A percentile compares a stretch with the other conserved stretches of the same genome.
These are phyloP conservation scores for Perca fluviatilis DNA, from an alignment of 2,113 vertebrate genomes.

Conservation along the genomic window DNA sequence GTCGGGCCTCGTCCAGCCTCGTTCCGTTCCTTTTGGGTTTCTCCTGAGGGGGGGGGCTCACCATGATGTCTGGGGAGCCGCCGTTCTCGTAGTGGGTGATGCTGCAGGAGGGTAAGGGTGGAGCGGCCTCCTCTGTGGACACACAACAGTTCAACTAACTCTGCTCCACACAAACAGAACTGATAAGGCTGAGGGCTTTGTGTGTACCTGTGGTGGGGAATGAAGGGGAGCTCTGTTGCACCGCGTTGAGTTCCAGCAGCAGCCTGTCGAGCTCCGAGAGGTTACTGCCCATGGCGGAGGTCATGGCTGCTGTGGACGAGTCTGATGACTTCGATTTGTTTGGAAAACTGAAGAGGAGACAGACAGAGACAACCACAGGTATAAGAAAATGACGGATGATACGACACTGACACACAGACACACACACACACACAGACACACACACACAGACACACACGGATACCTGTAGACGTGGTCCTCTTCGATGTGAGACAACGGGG, in stretches of 20 bases:
- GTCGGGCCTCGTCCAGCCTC: slow-evolving; percentile 89
- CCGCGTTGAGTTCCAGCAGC: slow-evolving; percentile 94
- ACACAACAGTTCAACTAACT: slow-evolving; percentile 13
- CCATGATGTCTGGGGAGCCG: slow-evolving; percentile 81
- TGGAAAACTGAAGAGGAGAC: slow-evolving; percentile 88
- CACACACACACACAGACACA: not conserved
- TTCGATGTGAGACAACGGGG: slow-evolving; percentile 86
- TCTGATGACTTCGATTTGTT: slow-evolving; percentile 96
- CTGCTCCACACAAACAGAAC: not conserved
- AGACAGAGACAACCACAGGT: not conserved
- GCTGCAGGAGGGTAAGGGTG: slow-evolving; percentile 84
- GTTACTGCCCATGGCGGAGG: slow-evolving; percentile 93
- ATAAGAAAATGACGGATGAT: not conserved
- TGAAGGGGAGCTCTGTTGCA: slow-evolving; percentile 90
- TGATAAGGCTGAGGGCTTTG: not conserved
- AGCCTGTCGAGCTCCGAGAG: slow-evolving; percentile 96
- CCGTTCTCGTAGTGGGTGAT: slow-evolving; percentile 91
- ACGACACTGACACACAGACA: not conserved
- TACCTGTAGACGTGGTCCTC: slow-evolving; percentile 99
- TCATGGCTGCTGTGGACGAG: slow-evolving; percentile 91
- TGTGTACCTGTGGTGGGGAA: slow-evolving; percentile 89
- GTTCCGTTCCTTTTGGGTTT: slow-evolving; percentile 91
- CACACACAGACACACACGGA: not conserved
- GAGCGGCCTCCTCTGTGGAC: slow-evolving; percentile 82
- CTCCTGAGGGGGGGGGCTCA: slow-evolving; percentile 86